These are phyloP conservation scores for Ptychadena robeensis DNA, from an alignment of 2,797 vertebrate species.

Conservation along the genomic window DNA sequence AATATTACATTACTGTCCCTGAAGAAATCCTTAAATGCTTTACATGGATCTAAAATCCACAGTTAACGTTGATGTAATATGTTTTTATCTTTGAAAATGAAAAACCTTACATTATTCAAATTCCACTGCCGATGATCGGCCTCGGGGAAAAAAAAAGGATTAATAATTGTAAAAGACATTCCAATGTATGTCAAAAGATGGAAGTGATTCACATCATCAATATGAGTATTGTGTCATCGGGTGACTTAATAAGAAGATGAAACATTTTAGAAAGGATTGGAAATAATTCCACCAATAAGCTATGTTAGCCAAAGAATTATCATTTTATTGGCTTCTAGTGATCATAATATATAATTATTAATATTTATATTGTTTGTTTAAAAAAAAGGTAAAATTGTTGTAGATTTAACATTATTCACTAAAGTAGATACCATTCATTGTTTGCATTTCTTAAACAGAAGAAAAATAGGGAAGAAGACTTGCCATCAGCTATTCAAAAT, in stretches of 20 bases:
- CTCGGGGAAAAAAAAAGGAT: constrained; percentile 49
- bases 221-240: constrained; percentile 54
- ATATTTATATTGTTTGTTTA: background rate
- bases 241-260: constrained; percentile 9
- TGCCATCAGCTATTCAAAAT: too few species aligned
- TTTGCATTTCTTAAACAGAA: constrained; percentile 36
- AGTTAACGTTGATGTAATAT: constrained; percentile 56
- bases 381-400: background rate
- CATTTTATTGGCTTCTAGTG: constrained; percentile 20
- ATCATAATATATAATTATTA: constrained; percentile 47
- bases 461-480: too few species aligned
- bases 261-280: constrained; percentile 61
- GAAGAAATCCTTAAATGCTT: constrained; percentile 42
- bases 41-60: constrained; percentile 61
- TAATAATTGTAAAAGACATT: constrained; percentile 32
- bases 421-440: constrained; percentile 20
- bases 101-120: constrained; percentile 57
- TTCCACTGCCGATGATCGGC: constrained; percentile 28
- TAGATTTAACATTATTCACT: background rate
- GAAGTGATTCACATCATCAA: constrained; percentile 60
- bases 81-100: constrained; percentile 65
- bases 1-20: background rate
- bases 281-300: constrained; percentile 48
- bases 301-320: constrained; percentile 59
- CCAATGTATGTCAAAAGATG: constrained; percentile 40